Evolutionary conservation across 2,113 vertebrate species (phyloP).

Genomic region (Danio rerio): DNA sequence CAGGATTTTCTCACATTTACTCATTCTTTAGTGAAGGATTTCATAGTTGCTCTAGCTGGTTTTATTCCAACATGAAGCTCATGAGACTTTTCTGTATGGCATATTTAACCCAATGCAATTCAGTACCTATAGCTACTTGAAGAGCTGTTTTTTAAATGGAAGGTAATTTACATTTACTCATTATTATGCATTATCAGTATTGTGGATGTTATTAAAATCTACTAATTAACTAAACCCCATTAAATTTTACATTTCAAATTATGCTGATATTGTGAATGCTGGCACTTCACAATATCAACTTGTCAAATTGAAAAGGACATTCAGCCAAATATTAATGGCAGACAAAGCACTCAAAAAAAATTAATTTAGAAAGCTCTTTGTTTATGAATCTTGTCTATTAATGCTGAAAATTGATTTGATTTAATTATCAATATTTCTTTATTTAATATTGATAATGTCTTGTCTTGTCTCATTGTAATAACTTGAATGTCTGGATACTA

Average conservation of each 20-base stretch:
- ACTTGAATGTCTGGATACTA: no score
- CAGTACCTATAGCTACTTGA: not conserved
- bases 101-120: not conserved
- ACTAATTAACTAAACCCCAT: not conserved
- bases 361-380: not conserved
- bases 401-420: slow-evolving; percentile 7
- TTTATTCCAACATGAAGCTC: not conserved
- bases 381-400: slow-evolving; percentile 13
- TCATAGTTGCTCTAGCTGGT: not conserved
- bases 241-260: not conserved
- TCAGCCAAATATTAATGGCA: not conserved
- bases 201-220: not conserved
- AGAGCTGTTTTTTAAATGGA: not conserved
- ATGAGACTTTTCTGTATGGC: not conserved
- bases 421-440: not conserved
- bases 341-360: not conserved
- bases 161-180: not conserved
- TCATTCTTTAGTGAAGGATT: not conserved
- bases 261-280: no score
- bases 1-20: slow-evolving; percentile 54
- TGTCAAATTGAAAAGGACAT: not conserved
- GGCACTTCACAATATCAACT: not conserved
- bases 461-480: no score
- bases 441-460: no score
- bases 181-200: not conserved